phyloP scores from a whole-genome alignment of 2,113 vertebrate species.

The Axis porcinus region DNA sequence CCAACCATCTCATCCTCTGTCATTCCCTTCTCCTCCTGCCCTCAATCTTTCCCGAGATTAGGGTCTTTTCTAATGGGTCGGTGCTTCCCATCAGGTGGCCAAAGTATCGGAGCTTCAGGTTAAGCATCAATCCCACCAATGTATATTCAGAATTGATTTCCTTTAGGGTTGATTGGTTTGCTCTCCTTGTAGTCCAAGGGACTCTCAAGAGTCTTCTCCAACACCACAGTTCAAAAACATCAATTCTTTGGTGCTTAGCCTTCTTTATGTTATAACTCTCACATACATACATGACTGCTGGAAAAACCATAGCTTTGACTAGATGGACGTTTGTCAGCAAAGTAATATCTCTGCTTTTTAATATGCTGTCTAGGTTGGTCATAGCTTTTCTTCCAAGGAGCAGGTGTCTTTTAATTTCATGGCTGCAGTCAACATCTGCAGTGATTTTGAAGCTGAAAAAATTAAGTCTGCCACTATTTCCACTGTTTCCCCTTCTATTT shows the following conservation, averaged over 20 bases:
- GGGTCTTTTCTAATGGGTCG: neutral
- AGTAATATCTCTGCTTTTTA: neutral
- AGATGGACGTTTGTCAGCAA: fast-evolving
- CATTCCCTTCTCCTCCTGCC: neutral
- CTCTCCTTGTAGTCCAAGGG: neutral
- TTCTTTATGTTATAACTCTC: neutral
- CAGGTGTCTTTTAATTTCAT: neutral
- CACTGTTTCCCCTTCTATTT: neutral
- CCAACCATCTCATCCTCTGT: neutral
- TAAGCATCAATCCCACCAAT: neutral
- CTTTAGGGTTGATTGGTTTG: neutral
- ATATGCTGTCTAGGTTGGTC: neutral
- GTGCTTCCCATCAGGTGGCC: neutral
- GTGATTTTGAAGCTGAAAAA: neutral
- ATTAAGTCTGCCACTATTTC: neutral
- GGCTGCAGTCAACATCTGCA: neutral
- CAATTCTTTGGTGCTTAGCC: neutral
- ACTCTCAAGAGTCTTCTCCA: neutral
- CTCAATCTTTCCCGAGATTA: neutral
- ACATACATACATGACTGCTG: neutral
- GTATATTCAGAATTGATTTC: neutral
- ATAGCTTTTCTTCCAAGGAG: neutral
- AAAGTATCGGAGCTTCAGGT: neutral
- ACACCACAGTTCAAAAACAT: neutral
- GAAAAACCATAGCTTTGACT: neutral